Conservation (phyloP, 2,888 invertebrate species). For the Melieria omissa region DNA sequence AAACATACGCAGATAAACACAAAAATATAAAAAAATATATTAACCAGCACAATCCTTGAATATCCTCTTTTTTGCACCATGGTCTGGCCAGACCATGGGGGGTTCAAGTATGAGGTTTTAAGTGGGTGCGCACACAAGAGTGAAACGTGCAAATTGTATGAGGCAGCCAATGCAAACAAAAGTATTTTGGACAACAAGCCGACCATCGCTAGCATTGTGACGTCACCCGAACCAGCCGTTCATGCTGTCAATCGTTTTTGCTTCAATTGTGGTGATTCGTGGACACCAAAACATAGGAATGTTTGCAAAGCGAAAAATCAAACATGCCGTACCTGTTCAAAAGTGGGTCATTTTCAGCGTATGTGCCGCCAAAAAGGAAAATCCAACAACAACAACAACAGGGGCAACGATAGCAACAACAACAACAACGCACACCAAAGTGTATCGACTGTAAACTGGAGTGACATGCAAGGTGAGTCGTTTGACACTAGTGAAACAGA, state of each 20-base stretch:
- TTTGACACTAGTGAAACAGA: background rate
- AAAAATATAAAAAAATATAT: too few species aligned
- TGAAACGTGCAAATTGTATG: constrained; percentile 29
- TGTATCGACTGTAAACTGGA: background rate
- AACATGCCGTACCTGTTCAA: constrained; percentile 15
- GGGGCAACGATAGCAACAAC: background rate
- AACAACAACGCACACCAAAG: constrained; percentile 15
- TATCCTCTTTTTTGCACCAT: too few species aligned
- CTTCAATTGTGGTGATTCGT: constrained; percentile 33
- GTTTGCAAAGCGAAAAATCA: constrained; percentile 29
- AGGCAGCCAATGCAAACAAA: constrained; percentile 34
- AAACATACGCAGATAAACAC: too few species aligned
- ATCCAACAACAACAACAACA: background rate
- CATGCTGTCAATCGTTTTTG: constrained; percentile 28
- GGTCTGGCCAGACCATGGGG: too few species aligned
- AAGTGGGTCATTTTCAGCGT: constrained; percentile 20
- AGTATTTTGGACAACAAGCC: constrained; percentile 27
- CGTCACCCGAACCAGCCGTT: constrained; percentile 8
- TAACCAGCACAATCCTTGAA: too few species aligned
- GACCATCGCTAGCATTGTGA: background rate
- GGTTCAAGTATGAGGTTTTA: too few species aligned
- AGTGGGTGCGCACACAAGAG: too few species aligned
- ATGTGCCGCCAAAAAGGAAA: constrained; percentile 19
- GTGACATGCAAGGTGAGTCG: constrained; percentile 2
- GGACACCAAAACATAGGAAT: constrained; percentile 28